Evolutionary conservation across 2,888 invertebrate genomes (phyloP), one percentile per base, ranked within the genome.

Genomic region (Watsonalla cultraria): DNA sequence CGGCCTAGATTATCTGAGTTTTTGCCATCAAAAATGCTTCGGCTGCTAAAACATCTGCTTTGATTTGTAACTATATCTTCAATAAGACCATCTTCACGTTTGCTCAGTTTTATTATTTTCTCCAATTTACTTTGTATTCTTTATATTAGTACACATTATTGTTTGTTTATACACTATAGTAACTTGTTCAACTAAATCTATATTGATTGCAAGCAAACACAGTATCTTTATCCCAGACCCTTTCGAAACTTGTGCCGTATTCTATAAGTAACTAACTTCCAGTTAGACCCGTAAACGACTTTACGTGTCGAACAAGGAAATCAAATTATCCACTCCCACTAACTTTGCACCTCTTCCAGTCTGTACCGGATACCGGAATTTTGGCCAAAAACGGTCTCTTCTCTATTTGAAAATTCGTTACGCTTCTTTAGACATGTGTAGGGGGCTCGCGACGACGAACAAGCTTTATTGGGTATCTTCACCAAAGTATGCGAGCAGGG

Each of bases 301-400:
- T 87, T 86, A 86, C 86, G 86, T 89, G 86, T 88, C 82, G 82
- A 84, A 88, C 84, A 83, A 79, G 83, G 82, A 85, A 90, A 90
- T 88, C 84, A 86, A 90, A 90, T 90, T 89, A 89, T 84, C 84
- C 85, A 86, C 86, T 87, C 82, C 77, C 70, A 80, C 80, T 68
- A 86, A 85, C 83, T 86, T 88, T 72, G 75, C 82, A 86, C 86
- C 86, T 86, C 83, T 82, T 80, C 74, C 73, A 73, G 65, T 65
- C 69, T 67, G 66, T 72, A 78, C 74, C 76, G 78, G 79, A 80
- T 78, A 78, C 77, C 53, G 80, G 82, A 84, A 86, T 83, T 81
- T 74, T 71, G 74, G 72, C 76, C 73, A 65, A 77, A 80, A 79
- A 77, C 77, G 67, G 64, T 69, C 76, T 67, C 70, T 74, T 75